Evolutionary conservation across 2,113 vertebrate species (phyloP).

Genomic region (Xenotilapia flavipinnis): DNA sequence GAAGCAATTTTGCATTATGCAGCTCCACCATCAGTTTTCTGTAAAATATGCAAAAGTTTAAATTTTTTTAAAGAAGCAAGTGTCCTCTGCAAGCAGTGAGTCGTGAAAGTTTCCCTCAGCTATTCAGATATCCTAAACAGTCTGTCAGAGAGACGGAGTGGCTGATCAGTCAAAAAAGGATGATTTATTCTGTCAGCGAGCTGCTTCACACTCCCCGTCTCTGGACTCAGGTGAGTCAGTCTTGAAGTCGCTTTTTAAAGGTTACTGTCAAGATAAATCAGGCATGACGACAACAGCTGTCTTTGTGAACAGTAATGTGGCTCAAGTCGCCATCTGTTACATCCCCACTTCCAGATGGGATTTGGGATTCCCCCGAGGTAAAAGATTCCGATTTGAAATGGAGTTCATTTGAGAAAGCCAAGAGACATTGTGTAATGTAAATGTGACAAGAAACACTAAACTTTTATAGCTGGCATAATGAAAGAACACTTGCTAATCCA

Average conservation of each 20-base stretch:
- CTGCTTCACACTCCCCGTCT: not conserved
- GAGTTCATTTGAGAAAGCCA: not conserved
- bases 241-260: constrained; percentile 1
- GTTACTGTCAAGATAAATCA: constrained; percentile 20
- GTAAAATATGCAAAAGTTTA: not conserved
- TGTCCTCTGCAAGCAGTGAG: not conserved
- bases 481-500: not conserved
- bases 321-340: not conserved
- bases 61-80: not conserved
- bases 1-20: not conserved
- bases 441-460: not conserved
- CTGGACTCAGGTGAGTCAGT: not conserved
- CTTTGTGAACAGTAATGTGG: not conserved
- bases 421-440: not conserved
- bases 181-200: not conserved
- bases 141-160: not conserved
- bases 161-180: not conserved
- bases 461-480: not conserved
- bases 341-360: not conserved
- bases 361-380: not conserved
- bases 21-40: not conserved
- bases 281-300: not conserved
- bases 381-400: not conserved
- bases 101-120: not conserved
- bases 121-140: not conserved